Evolutionary conservation across 2,113 vertebrate genomes (phyloP), one percentile per base, ranked within the genome.

Genomic region (Phaetusa simplex): DNA sequence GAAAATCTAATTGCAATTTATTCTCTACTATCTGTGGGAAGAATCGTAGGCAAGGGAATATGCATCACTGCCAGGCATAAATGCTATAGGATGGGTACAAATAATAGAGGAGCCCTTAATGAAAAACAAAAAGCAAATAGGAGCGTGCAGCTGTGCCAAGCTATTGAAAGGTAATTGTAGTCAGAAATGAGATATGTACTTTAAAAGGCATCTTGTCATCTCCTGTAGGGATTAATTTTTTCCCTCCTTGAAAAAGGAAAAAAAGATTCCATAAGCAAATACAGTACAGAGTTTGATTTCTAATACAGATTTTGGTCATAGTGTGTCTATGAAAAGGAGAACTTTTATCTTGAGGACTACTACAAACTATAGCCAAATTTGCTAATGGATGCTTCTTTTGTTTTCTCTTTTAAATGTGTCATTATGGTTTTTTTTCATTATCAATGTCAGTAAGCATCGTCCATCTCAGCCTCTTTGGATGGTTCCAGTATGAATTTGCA

Each of bases 1-100:
- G 90, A 98, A 98, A 98, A 98, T 97, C 95, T 98, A 98, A 98
- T 98, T 98, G 97, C 98, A 98, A 97, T 98, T 98, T 98, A 98
- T 98, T 97, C 96, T 98, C 95, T 97, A 62, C 97, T 98, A 92
- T 98, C 97, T 98, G 91, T 97, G 95, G 95, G 83, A 97, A 97
- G 94, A 97, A 98, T 97, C 49, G 52, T 86, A 97, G 96, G 93
- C 97, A 94, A 97, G 96, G 97, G 98, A 97, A 94, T 89, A 90
- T 96, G 91, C 82, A 95, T 96, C 83, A 92, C 88, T 97, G 92
- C 93, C 91, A 94, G 95, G 81, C 93, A 43, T 95, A 98, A 98
- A 96, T 94, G 78, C 92, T 96, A 88, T 93, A 97, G 94, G 88
- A 95, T 96, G 92, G 95, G 89, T 98, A 97, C 96, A 97, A 97